These are phyloP conservation scores for Teinopalpus imperialis DNA, from an alignment of 2,888 invertebrate species.

Conservation along the genomic window DNA sequence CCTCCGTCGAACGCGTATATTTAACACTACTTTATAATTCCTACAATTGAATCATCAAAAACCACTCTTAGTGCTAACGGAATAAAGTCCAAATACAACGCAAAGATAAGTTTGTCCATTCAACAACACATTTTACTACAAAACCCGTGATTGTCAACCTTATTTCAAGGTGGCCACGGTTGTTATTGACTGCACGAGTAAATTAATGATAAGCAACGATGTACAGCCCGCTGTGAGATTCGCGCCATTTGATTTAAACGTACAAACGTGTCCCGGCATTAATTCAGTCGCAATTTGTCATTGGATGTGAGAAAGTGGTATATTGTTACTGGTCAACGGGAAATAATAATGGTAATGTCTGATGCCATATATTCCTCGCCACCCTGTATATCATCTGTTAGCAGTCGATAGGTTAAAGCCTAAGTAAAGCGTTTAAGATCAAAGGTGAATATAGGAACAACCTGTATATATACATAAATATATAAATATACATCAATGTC, in stretches of 20 bases:
- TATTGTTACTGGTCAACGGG: conserved; percentile 60
- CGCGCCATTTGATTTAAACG: conserved; percentile 64
- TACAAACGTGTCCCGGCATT: conserved; percentile 60
- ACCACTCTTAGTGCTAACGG: conserved; percentile 22
- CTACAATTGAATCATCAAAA: conserved; percentile 3
- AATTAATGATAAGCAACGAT: conserved; percentile 36
- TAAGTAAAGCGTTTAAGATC: no score
- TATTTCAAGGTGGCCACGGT: conserved; percentile 27
- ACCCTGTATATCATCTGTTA: no score
- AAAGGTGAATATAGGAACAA: no score
- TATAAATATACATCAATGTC: no score
- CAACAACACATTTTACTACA: conserved; percentile 29
- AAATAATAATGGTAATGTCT: conserved; percentile 48
- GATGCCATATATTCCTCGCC: conserved; percentile 41
- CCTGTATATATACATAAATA: no score
- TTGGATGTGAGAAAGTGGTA: conserved; percentile 71
- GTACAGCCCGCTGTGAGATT: conserved; percentile 57
- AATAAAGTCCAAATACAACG: conserved; percentile 28
- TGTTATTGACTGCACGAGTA: conserved; percentile 20
- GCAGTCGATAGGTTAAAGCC: no score
- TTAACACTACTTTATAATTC: conserved; percentile 47
- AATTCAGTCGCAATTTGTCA: conserved; percentile 75
- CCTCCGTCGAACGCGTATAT: conserved; percentile 56
- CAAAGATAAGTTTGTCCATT: conserved; percentile 32
- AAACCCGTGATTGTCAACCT: conserved; percentile 29